Evolutionary conservation across 2,888 invertebrate species (phyloP), one percentile per base, ranked within the genome.

Genomic region (Ischnus inquisitorius): DNA sequence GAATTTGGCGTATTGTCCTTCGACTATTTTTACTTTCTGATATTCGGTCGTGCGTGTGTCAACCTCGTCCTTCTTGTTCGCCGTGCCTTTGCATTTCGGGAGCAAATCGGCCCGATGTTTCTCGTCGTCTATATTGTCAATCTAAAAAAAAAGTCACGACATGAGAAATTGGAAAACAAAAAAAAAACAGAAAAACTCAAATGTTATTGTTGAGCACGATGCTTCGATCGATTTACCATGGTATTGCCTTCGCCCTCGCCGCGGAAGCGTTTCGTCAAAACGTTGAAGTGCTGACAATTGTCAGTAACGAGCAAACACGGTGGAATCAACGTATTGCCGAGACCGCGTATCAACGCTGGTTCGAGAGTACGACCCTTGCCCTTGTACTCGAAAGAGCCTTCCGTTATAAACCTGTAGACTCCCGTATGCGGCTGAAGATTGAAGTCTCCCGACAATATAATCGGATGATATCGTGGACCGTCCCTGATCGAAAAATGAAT

Each of bases 381-480:
- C 89, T 87, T 93, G 93, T 87, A 92, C 71, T 93, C 93, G 88
- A 97, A 94, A 64, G 92, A 90, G 16, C 97, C 97, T 28, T 94
- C 94, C 0, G 95, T 95, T 68, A 98, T 93, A 64, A 98, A 95
- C 77, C 95, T 93, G 89, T 97, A 96, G 0, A 98, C 95, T 1
- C 96, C 95, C 54, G 97, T 96, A 60, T 95, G 93, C 0, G 98
- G 98, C 79, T 95, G 94, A 1, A 97, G 96, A 94, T 99, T 99
- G 85, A 99, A 97, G 93, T 99, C 99, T 0, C 99, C 99, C 3
- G 98, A 97, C 83, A 99, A 88, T 82, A 99, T 96, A 4, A 98
- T 95, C 0, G 99, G 98, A 51, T 96, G 92, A 91, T 97, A 96
- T 3, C 93, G 93, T 0, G 94, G 91, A 6, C 91, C 91, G 5